Base-by-base conservation (phyloP, 2,113 vertebrate species). In the Romanogobio albipinnatus region DNA sequence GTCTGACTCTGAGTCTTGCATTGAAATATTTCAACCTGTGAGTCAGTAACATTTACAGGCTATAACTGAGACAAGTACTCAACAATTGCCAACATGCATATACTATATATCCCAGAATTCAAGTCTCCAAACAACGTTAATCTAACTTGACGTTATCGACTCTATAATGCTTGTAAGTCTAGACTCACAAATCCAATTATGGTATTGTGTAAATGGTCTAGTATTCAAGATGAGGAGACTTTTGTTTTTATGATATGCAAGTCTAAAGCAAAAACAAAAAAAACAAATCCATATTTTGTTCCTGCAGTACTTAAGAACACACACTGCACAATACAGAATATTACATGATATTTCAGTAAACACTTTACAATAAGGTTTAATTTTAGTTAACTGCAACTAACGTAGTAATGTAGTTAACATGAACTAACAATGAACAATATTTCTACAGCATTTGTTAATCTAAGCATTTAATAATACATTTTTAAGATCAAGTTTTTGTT, bases 31-130 rank as follows among this genome's bases (percentile, higher is more conserved):
- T 81, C 61, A 81, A 33, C 79, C 24, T 26, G 45, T 1, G 58
- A 64, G 15, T 81, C 43, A 81, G 78, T 68, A 81, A 36, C 24
- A 66, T 33, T 81, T 64, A 68, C 13, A 76, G 26, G 13, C 26
- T 76, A 24, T 49, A 51, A 80, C n/a, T 3, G 26, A 66, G 43
- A 68, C 58, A 62, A 45, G 47, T 17, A 29, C 13, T 76, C 73
- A 47, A 47, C 43, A 73, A 73, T 29, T 47, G 70, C n/a, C 10
- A 47, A 66, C 33, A n/a, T 76, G 39, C 29, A 76, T 45, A 51
- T 26, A 51, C 49, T 68, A 33, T 22, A 68, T 56, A 45, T 70
- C 24, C 11, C 13, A 39, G 66, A 73, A 33, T 45, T 36, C 24
- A 81, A 47, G 29, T 24, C 47, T 66, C 26, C 22, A 45, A 70